phyloP scores from a whole-genome alignment of 2,888 invertebrate species.

The Hydrotaea cyrtoneurina region DNA sequence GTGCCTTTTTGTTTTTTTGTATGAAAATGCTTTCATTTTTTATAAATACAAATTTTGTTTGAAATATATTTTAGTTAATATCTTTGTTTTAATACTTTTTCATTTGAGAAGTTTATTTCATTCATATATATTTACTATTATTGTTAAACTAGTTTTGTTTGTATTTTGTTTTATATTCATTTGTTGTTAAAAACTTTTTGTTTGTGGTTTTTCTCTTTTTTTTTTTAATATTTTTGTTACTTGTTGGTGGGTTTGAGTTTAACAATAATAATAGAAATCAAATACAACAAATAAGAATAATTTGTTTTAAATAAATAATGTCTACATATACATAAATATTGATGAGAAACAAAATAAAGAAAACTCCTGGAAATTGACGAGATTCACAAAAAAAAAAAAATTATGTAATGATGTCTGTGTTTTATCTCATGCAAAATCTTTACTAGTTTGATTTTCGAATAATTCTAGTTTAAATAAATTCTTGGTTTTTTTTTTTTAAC shows the following conservation, averaged over 20 bases:
- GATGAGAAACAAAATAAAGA: slow-evolving; percentile 30
- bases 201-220: slow-evolving; percentile 48
- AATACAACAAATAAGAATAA: slow-evolving; percentile 55
- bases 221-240: slow-evolving; percentile 61
- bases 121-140: slow-evolving; percentile 45
- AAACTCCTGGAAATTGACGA: slow-evolving; percentile 37
- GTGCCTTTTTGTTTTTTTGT: slow-evolving; percentile 59
- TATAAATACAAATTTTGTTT: slow-evolving; percentile 57
- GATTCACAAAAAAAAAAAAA: slow-evolving; percentile 56
- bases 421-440: not conserved
- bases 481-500: no score
- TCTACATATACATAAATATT: slow-evolving; percentile 42
- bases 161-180: slow-evolving; percentile 35
- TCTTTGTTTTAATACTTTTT: slow-evolving; percentile 65
- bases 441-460: not conserved
- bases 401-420: not conserved
- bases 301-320: slow-evolving; percentile 45
- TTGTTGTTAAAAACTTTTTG: slow-evolving; percentile 59
- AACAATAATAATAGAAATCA: slow-evolving; percentile 57
- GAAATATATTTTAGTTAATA: slow-evolving; percentile 48
- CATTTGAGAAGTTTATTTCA: slow-evolving; percentile 47
- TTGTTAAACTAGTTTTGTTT: slow-evolving; percentile 61
- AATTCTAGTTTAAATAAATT: no score
- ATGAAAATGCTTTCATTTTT: slow-evolving; percentile 55
- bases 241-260: slow-evolving; percentile 67